These are phyloP conservation scores for Antheraea assamensis DNA, from an alignment of 2,888 invertebrate genomes.

Conservation along the genomic window DNA sequence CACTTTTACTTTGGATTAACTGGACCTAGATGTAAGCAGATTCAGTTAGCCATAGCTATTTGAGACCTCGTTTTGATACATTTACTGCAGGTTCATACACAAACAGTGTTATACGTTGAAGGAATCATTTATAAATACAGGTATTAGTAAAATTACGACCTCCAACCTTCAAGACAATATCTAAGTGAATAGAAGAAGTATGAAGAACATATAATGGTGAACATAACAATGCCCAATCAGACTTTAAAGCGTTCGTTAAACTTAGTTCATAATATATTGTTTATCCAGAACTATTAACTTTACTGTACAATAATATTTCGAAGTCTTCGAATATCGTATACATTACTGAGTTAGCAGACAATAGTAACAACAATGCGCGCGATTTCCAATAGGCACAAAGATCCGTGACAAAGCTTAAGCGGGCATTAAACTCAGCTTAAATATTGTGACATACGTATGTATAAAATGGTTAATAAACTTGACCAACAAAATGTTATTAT, in stretches of 20 bases:
- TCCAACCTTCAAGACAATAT: background rate
- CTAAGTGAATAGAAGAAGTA: background rate
- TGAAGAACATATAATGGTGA: background rate
- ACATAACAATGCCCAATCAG: conserved; percentile 9
- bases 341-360: conserved; percentile 32
- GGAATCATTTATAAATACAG: background rate
- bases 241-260: conserved; percentile 2
- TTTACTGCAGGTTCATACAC: background rate
- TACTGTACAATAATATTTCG: conserved; percentile 13
- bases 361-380: conserved; percentile 46
- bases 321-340: conserved; percentile 11
- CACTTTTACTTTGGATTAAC: no score
- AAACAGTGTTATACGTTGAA: background rate
- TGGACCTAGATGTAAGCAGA: background rate
- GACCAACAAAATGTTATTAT: background rate
- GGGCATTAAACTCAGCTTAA: conserved; percentile 52
- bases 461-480: background rate
- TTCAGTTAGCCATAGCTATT: background rate
- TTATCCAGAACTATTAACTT: background rate
- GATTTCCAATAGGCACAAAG: conserved; percentile 48
- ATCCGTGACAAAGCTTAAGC: conserved; percentile 46
- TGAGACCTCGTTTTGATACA: background rate
- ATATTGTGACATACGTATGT: conserved; percentile 4
- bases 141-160: background rate
- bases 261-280: conserved; percentile 18